These are phyloP conservation scores for Actenoides hombroni DNA, from an alignment of 2,113 vertebrate species.

Conservation along the genomic window DNA sequence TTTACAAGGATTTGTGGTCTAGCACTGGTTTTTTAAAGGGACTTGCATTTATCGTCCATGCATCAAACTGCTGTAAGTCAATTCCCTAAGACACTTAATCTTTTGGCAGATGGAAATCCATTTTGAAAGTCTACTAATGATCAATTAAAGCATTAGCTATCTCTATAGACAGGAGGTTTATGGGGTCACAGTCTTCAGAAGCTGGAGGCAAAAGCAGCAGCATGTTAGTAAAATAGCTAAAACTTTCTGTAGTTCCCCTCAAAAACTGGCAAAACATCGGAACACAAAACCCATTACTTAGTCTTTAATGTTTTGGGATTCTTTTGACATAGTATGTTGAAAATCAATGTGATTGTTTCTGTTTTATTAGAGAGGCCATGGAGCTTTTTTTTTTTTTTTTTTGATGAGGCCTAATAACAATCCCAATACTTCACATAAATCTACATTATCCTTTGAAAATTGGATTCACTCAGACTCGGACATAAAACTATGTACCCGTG, in stretches of 20 bases:
- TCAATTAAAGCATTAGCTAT: constrained; percentile 57
- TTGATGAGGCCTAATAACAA: neutral
- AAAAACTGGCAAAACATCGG: neutral
- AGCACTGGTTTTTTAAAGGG: constrained; percentile 8
- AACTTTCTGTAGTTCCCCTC: neutral
- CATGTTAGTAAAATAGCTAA: neutral
- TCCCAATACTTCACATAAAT: neutral
- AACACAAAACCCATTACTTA: neutral
- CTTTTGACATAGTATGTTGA: neutral
- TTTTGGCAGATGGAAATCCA: constrained; percentile 52
- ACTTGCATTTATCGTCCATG: constrained; percentile 15
- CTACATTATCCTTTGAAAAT: neutral
- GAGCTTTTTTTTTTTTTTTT: neutral
- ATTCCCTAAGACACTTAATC: constrained; percentile 41
- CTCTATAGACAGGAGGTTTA: constrained; percentile 32
- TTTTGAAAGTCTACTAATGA: constrained; percentile 57
- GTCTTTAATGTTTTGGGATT: neutral
- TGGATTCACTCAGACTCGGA: neutral
- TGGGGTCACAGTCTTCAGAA: constrained; percentile 15
- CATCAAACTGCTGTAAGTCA: constrained; percentile 21
- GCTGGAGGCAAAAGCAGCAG: neutral
- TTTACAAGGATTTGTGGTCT: constrained; percentile 6
- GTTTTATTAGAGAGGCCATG: neutral
- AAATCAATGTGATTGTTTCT: neutral
- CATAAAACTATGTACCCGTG: neutral